These are phyloP conservation scores for Acanthochromis polyacanthus DNA, from an alignment of 2,113 vertebrate genomes.

Conservation along the genomic window DNA sequence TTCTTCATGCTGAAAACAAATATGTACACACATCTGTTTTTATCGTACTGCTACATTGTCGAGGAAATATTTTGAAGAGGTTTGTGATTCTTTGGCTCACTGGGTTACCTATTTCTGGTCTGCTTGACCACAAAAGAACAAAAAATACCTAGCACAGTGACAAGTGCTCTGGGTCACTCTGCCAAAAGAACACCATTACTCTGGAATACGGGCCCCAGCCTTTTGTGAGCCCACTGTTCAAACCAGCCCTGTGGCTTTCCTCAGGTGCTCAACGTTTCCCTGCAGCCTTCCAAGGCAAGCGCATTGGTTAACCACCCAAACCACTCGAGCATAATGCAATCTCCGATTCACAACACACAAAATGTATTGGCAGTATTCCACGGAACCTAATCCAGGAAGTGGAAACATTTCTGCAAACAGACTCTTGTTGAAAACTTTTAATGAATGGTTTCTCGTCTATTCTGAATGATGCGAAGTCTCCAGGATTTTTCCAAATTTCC, in stretches of 20 bases:
- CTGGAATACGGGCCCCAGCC: slow-evolving; percentile 49
- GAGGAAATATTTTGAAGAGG: slow-evolving; percentile 23
- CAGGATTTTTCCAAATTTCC: slow-evolving; percentile 57
- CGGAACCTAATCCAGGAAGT: slow-evolving; percentile 76
- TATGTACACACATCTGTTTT: slow-evolving; percentile 19
- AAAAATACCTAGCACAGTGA: slow-evolving; percentile 47
- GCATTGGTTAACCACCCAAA: slow-evolving; percentile 79
- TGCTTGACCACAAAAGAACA: slow-evolving; percentile 40
- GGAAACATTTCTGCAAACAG: slow-evolving; percentile 75
- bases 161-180: slow-evolving; percentile 60
- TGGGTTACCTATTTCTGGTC: slow-evolving; percentile 49
- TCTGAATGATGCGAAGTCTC: slow-evolving; percentile 55
- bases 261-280: slow-evolving; percentile 78
- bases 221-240: slow-evolving; percentile 56
- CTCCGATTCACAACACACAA: slow-evolving; percentile 76
- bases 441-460: slow-evolving; percentile 73
- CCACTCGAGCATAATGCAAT: slow-evolving; percentile 78
- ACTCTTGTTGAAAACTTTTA: slow-evolving; percentile 71
- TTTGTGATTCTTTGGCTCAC: slow-evolving; percentile 41
- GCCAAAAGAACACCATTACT: slow-evolving; percentile 61
- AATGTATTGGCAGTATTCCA: slow-evolving; percentile 74
- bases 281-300: slow-evolving; percentile 73
- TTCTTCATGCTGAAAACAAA: slow-evolving; percentile 10
- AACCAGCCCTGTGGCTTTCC: slow-evolving; percentile 72
- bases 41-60: slow-evolving; percentile 19